Conservation (phyloP, 2,888 invertebrate species). For the Stenurella melanura region DNA sequence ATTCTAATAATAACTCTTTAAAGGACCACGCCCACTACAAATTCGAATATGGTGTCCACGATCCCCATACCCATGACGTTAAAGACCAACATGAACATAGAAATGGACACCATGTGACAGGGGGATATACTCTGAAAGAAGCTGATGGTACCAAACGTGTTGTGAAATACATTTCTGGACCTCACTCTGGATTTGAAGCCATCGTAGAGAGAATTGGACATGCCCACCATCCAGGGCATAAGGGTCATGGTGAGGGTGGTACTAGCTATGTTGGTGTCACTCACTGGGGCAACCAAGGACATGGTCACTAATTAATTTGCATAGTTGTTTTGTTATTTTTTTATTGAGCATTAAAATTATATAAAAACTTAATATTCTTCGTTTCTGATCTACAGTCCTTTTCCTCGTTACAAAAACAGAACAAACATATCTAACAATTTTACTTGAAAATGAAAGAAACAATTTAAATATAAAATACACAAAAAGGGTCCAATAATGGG, state of each 20-base stretch:
- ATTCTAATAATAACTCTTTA: not conserved
- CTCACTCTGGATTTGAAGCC: slow-evolving; percentile 60
- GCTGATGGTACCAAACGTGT: slow-evolving; percentile 70
- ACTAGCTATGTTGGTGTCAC: slow-evolving; percentile 36
- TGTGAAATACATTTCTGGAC: slow-evolving; percentile 65
- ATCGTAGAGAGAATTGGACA: slow-evolving; percentile 43
- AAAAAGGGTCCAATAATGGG: too few relatives aligned
- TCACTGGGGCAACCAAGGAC: slow-evolving; percentile 26
- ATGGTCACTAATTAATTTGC: not conserved
- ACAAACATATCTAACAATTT: too few relatives aligned
- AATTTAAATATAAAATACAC: too few relatives aligned
- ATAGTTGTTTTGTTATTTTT: not conserved
- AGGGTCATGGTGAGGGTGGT: slow-evolving; percentile 16
- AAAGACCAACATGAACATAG: slow-evolving; percentile 69
- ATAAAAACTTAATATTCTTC: too few relatives aligned
- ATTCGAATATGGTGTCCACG: slow-evolving; percentile 71
- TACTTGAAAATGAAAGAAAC: too few relatives aligned
- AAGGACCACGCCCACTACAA: slow-evolving; percentile 62
- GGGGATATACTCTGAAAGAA: slow-evolving; percentile 68
- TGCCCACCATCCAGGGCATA: slow-evolving; percentile 10
- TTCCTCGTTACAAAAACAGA: too few relatives aligned
- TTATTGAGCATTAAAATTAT: not conserved
- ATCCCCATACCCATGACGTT: slow-evolving; percentile 70
- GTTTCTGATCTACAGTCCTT: too few relatives aligned
- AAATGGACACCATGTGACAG: slow-evolving; percentile 69